Base-by-base conservation (phyloP, 1,140 invertebrate species). In the Choristoneura fumiferana region DNA sequence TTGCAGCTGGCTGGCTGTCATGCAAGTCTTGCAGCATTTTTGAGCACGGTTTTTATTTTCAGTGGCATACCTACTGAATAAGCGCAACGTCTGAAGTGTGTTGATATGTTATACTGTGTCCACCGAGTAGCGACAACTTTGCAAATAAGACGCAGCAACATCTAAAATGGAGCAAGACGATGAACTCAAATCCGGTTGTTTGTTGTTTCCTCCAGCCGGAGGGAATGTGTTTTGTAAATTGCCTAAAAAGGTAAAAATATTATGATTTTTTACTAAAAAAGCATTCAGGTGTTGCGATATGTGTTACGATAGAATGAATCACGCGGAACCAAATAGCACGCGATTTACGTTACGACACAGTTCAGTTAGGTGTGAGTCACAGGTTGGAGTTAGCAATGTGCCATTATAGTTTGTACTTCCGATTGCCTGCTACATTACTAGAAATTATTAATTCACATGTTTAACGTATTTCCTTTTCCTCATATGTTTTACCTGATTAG, bases 181-280 rank as follows among this genome's bases (percentile, higher is more conserved):
- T 61, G 91, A 92, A 69, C 82, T 93, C 39, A 91, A 92, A 75
- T 91, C 92, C 79, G 94, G 94, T 68, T 91, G 91, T 81, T 89
- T 95, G 63, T 85, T 93, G 67, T 90, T 94, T 77, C 94, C 94
- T 60, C 92, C 93, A 60, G 93, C 93, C 71, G 93, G 93, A 77
- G 93, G 93, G 74, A 91, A 84, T 67, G 77, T 90, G 72, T 84
- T 89, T 62, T 89, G 75, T 71, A 91, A 91, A 88, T 84, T 91
- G 67, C 86, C 89, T 18, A 89, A 91, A 72, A 92, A 91, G 87
- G 91, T 92, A 88, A 52, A 13, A 57, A 56, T 37, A 0, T 18
- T 52, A 8, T 17, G 14, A 37, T 35, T 13, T 58, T 43, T 43
- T 39, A 52, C 3, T 56, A 37, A 29, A 35, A 63, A 52, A 65